Evolutionary conservation across 1,140 invertebrate genomes (phyloP).

Genomic region (Nymphalis io): DNA sequence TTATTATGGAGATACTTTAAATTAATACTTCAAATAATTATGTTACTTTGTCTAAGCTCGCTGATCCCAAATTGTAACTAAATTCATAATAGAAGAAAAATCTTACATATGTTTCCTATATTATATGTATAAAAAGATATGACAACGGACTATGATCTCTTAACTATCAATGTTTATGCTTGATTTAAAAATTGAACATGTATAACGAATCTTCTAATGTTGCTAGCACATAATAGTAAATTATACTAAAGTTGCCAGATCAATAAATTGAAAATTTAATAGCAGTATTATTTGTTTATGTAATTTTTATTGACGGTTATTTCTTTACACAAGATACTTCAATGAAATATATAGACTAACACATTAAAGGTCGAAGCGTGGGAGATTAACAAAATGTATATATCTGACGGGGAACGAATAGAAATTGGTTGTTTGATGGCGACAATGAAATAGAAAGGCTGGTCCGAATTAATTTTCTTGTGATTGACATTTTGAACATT

Average conservation of each 20-base stretch:
- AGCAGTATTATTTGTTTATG: slow-evolving; percentile 7
- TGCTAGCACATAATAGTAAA: slow-evolving; percentile 19
- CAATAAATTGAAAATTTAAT: background rate
- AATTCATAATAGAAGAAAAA: background rate
- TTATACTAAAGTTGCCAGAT: slow-evolving; percentile 15
- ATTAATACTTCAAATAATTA: too few species aligned
- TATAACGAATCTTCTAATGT: slow-evolving; percentile 18
- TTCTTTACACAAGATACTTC: background rate
- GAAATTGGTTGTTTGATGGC: slow-evolving; percentile 21
- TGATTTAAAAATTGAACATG: background rate
- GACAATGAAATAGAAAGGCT: slow-evolving; percentile 26
- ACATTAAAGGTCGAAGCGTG: background rate
- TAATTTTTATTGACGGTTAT: background rate
- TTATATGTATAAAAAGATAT: slow-evolving; percentile 19
- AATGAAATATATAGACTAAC: background rate
- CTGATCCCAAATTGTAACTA: background rate
- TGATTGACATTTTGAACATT: slow-evolving; percentile 29
- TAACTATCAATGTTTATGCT: background rate
- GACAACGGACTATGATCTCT: slow-evolving; percentile 31
- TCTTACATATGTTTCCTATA: background rate
- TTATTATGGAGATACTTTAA: too few species aligned
- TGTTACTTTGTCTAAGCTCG: too few species aligned
- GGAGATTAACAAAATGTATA: slow-evolving; percentile 2
- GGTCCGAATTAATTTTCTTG: slow-evolving; percentile 17
- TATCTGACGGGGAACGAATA: slow-evolving; percentile 5